Percentiles rank a stretch among this genome's conserved stretches.
These are phyloP conservation scores for Pseudobourletiella spinata DNA, from an alignment of 1,140 invertebrate genomes.

Conservation along the genomic window DNA sequence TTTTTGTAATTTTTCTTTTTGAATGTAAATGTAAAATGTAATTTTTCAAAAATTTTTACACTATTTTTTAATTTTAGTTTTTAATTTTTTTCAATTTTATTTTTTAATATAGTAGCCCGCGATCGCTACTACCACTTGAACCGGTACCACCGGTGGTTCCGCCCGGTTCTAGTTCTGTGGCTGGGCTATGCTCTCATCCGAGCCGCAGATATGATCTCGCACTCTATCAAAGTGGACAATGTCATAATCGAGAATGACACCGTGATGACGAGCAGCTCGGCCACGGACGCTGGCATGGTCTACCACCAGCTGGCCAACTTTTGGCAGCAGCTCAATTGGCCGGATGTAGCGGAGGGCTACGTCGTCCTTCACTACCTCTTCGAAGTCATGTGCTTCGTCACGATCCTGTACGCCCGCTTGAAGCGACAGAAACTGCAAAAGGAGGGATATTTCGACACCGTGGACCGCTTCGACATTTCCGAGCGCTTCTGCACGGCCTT, in stretches of 20 bases:
- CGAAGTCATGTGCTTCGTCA: slow-evolving; percentile 25
- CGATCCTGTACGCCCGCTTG: slow-evolving; percentile 20
- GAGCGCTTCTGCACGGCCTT: slow-evolving; percentile 30
- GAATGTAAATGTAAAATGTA: too few relatives aligned
- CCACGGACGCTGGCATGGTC: slow-evolving; percentile 23
- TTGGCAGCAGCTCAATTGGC: slow-evolving; percentile 27
- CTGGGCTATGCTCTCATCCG: slow-evolving; percentile 29
- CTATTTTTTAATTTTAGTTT: too few relatives aligned
- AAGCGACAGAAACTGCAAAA: slow-evolving; percentile 22
- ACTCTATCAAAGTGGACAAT: slow-evolving; percentile 21
- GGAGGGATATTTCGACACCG: slow-evolving; percentile 32
- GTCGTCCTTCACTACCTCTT: slow-evolving; percentile 25
- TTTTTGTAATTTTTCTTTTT: too few relatives aligned
- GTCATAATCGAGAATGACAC: background rate
- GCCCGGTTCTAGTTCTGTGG: slow-evolving; percentile 29
- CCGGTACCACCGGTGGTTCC: slow-evolving; percentile 28
- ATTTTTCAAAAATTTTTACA: too few relatives aligned
- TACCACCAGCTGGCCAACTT: slow-evolving; percentile 24
- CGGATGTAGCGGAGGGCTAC: slow-evolving; percentile 23
- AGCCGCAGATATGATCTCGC: slow-evolving; percentile 19
- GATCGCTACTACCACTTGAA: slow-evolving; percentile 7
- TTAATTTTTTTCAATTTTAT: too few relatives aligned
- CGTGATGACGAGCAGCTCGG: slow-evolving; percentile 23
- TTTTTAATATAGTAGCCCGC: background rate
- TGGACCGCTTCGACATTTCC: slow-evolving; percentile 29